Evolutionary conservation across 2,888 invertebrate species (phyloP).

Genomic region (Eupithecia subumbrata): DNA sequence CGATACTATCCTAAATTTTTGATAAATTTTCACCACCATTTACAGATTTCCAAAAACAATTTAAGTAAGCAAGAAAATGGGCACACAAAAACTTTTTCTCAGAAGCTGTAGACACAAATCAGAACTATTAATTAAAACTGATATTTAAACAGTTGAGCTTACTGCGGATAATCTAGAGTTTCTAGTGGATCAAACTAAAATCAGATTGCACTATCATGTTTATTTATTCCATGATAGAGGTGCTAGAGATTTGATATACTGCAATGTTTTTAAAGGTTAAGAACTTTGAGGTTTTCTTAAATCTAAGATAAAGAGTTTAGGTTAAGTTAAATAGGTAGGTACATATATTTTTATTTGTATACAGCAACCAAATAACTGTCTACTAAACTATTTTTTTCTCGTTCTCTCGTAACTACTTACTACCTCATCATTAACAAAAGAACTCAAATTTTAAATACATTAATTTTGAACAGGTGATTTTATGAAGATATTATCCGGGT

Average conservation of each 20-base stretch:
- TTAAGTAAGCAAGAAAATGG: too few relatives aligned
- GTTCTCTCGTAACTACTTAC: not conserved
- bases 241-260: not conserved
- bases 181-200: not conserved
- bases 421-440: constrained; percentile 4
- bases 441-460: not conserved
- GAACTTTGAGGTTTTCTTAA: not conserved
- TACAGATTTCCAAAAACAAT: too few relatives aligned
- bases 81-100: too few relatives aligned
- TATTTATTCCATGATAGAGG: not conserved
- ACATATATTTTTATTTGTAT: not conserved
- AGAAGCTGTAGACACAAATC: too few relatives aligned
- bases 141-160: not conserved
- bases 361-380: constrained; percentile 1
- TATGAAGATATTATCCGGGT: not conserved
- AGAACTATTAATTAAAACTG: too few relatives aligned
- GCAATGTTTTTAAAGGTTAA: not conserved
- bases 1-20: too few relatives aligned
- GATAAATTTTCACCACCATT: too few relatives aligned
- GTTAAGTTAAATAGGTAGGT: not conserved
- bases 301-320: not conserved
- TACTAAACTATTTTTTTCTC: not conserved
- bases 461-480: not conserved
- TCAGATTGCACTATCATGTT: not conserved
- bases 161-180: too few relatives aligned